These are phyloP conservation scores for Phalera bucephala DNA, from an alignment of 2,888 invertebrate genomes.

Conservation along the genomic window DNA sequence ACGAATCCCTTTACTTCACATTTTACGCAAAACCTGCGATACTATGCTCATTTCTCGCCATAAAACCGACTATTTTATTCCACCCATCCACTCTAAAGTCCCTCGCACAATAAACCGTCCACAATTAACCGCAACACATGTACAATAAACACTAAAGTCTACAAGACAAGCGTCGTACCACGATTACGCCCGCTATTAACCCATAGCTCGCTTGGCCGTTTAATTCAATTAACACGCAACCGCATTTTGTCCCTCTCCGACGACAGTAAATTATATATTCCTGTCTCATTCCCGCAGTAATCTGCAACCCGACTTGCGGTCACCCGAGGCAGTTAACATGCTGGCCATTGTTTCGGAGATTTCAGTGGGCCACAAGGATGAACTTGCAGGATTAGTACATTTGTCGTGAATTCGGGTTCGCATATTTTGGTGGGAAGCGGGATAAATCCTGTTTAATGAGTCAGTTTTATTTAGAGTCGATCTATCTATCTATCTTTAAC, in stretches of 20 bases:
- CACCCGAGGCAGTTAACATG: slow-evolving; percentile 65
- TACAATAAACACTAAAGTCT: slow-evolving; percentile 29
- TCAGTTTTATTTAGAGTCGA: too few relatives aligned
- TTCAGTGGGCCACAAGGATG: slow-evolving; percentile 45
- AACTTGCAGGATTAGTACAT: slow-evolving; percentile 50
- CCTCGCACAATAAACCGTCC: slow-evolving; percentile 13
- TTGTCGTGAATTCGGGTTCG: slow-evolving; percentile 36
- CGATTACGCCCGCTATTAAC: slow-evolving; percentile 47
- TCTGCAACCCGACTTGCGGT: slow-evolving; percentile 51
- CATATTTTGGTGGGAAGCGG: slow-evolving; percentile 6
- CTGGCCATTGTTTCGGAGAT: slow-evolving; percentile 61
- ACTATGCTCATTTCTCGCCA: too few relatives aligned
- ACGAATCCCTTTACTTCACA: too few relatives aligned
- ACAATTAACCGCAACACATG: slow-evolving; percentile 33
- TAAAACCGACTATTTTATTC: background rate
- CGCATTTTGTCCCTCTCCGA: slow-evolving; percentile 19
- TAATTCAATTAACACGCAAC: slow-evolving; percentile 47
- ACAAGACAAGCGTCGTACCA: slow-evolving; percentile 35
- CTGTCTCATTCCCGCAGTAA: slow-evolving; percentile 31
- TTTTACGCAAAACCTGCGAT: too few relatives aligned
- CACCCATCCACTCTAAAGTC: slow-evolving; percentile 3
- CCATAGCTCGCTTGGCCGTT: slow-evolving; percentile 37
- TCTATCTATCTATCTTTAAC: too few relatives aligned
- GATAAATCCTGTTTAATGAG: slow-evolving; percentile 25
- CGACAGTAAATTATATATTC: slow-evolving; percentile 4